These are phyloP conservation scores for Antheraea assamensis DNA, from an alignment of 2,888 invertebrate species.

Conservation along the genomic window DNA sequence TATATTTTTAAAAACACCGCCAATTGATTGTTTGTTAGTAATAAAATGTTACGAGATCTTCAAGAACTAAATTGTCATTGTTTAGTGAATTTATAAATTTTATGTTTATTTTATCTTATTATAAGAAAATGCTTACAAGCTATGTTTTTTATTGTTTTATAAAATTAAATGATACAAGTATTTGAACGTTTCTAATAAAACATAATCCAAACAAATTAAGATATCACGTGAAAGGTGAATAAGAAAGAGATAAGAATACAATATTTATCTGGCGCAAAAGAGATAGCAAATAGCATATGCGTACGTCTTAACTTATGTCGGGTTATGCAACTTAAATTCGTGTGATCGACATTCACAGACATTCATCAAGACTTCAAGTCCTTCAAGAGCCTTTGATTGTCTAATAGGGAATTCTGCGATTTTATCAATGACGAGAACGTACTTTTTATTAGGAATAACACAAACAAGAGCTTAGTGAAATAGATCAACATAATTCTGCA, in stretches of 20 bases:
- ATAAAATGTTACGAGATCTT: not conserved
- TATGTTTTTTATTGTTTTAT: not conserved
- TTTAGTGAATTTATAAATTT: not conserved
- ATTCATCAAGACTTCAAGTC: slow-evolving; percentile 23
- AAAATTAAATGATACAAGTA: not conserved
- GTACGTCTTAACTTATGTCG: not conserved
- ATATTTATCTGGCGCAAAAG: slow-evolving; percentile 23
- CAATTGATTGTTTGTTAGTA: slow-evolving; percentile 29
- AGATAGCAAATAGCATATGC: slow-evolving; percentile 25
- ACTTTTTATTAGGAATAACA: slow-evolving; percentile 40
- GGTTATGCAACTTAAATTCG: slow-evolving; percentile 49
- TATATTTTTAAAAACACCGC: slow-evolving; percentile 71
- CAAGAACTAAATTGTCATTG: not conserved
- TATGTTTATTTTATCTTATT: not conserved
- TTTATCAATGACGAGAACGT: slow-evolving; percentile 62
- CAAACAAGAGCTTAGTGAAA: slow-evolving; percentile 26
- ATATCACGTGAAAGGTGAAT: slow-evolving; percentile 12
- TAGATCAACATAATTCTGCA: slow-evolving; percentile 23
- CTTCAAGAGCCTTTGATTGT: slow-evolving; percentile 51
- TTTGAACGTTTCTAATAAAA: slow-evolving; percentile 1
- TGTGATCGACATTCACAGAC: slow-evolving; percentile 58
- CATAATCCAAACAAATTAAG: not conserved
- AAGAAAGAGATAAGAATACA: slow-evolving; percentile 29
- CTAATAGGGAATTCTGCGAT: slow-evolving; percentile 52
- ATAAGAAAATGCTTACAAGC: not conserved